Conservation (phyloP, 2,797 vertebrate species). For the Enteromius anoplus region DNA sequence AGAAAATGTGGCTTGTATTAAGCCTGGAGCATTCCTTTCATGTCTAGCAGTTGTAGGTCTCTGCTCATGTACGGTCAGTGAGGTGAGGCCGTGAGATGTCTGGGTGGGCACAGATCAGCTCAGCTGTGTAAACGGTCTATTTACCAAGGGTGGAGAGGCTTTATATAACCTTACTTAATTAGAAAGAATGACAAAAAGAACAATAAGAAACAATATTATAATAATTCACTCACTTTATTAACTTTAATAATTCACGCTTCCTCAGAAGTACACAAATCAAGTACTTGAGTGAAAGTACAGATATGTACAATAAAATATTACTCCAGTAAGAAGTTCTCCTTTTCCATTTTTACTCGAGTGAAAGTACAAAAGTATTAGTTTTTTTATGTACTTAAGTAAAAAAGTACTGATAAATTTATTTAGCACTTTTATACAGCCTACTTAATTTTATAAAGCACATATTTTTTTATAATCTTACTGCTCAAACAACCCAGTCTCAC, state of each 20-base stretch:
- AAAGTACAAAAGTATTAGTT: too few species aligned
- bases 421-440: too few species aligned
- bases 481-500: too few species aligned
- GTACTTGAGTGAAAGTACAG: too few species aligned
- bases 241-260: neutral
- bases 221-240: neutral
- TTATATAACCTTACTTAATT: constrained; percentile 43
- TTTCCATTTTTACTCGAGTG: too few species aligned
- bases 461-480: too few species aligned
- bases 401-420: too few species aligned
- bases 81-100: neutral
- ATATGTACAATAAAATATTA: too few species aligned
- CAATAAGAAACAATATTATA: constrained; percentile 10
- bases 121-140: constrained; percentile 66
- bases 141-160: constrained; percentile 64
- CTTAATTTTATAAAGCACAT: too few species aligned
- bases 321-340: too few species aligned
- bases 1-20: neutral
- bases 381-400: too few species aligned
- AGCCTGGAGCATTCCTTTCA: neutral
- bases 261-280: too few species aligned
- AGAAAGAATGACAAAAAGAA: neutral
- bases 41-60: neutral
- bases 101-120: constrained; percentile 5
- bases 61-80: neutral